Evolutionary conservation across 37 sponge, comb jelly and placozoan genomes (phyloP).

Genomic region (Hormiphora californensis): DNA sequence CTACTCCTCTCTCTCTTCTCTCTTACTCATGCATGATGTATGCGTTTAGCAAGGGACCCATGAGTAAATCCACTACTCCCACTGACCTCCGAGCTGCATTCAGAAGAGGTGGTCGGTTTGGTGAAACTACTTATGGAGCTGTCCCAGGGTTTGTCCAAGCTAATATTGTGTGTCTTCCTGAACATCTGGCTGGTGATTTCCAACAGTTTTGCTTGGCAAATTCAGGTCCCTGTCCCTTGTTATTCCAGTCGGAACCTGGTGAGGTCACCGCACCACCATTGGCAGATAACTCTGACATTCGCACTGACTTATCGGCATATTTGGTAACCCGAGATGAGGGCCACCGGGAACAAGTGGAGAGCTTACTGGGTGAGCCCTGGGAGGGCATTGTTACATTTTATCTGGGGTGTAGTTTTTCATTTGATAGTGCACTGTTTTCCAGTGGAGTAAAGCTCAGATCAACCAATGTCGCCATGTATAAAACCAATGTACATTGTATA

Average conservation of each 20-base stretch:
- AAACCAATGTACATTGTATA: slow-evolving; percentile 59
- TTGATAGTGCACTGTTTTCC: slow-evolving; percentile 61
- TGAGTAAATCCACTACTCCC: no score
- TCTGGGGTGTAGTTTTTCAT: slow-evolving; percentile 86
- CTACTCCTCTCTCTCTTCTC: no score
- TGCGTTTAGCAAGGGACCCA: no score
- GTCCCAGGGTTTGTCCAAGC: slow-evolving; percentile 65
- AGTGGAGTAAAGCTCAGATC: slow-evolving; percentile 58
- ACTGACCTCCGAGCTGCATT: background rate
- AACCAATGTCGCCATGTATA: slow-evolving; percentile 69
- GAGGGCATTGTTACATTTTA: slow-evolving; percentile 73
- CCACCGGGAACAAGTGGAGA: slow-evolving; percentile 52
- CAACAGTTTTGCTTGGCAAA: slow-evolving; percentile 67
- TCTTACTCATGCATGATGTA: no score
- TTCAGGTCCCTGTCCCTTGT: slow-evolving; percentile 63
- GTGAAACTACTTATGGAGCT: slow-evolving; percentile 59
- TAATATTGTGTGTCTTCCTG: slow-evolving; percentile 65
- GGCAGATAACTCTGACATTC: slow-evolving; percentile 69
- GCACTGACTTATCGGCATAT: slow-evolving; percentile 74
- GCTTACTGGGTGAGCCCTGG: slow-evolving; percentile 64
- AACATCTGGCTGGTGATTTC: slow-evolving; percentile 65
- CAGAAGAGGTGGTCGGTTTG: background rate
- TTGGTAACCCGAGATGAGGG: slow-evolving; percentile 58
- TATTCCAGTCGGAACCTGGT: slow-evolving; percentile 68
- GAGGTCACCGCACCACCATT: slow-evolving; percentile 66